Conservation (phyloP, 2,797 vertebrate species). For the Manis pentadactyla region DNA sequence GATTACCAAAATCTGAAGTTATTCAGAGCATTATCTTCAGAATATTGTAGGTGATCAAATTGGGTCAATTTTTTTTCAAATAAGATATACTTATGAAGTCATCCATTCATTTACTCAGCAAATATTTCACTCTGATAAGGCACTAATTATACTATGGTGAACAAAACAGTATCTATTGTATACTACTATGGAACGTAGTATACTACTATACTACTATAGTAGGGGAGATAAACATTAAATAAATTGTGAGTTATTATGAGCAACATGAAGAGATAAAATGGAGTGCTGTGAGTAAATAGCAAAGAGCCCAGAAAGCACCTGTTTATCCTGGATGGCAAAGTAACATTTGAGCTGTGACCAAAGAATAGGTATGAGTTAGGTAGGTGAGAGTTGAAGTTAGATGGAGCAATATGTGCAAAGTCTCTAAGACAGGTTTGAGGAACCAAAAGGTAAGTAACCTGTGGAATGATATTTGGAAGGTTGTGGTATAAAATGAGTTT, state of each 20-base stretch:
- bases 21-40: conserved; percentile 6
- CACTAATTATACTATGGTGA: neutral
- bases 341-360: neutral
- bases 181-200: neutral
- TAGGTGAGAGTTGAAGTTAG: neutral
- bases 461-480: neutral
- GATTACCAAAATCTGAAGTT: conserved; percentile 17
- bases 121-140: neutral
- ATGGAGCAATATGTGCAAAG: neutral
- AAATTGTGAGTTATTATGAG: neutral
- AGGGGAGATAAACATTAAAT: neutral
- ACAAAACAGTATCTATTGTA: neutral
- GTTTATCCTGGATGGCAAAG: neutral
- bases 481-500: neutral
- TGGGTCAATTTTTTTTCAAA: conserved; percentile 17
- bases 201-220: neutral
- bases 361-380: neutral
- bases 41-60: conserved; percentile 5
- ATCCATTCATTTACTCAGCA: conserved; percentile 35
- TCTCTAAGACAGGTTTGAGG: neutral
- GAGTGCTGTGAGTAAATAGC: neutral
- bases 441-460: neutral
- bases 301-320: neutral
- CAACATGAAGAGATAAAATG: neutral
- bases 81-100: neutral